Conservation (phyloP, 1,140 invertebrate genomes). For the Drosophila nasuta region DNA sequence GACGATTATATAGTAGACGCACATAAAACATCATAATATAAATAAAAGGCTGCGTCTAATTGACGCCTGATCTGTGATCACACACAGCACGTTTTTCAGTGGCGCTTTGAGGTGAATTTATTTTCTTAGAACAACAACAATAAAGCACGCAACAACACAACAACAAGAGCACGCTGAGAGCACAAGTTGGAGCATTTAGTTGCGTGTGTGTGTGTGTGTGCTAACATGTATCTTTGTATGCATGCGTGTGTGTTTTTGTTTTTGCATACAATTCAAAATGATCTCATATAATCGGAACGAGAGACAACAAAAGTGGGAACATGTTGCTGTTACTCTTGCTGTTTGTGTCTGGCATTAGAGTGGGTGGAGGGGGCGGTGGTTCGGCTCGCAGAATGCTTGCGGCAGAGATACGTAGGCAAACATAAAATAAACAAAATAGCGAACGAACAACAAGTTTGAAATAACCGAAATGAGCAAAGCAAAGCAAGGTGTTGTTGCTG, state of each 20-base stretch:
- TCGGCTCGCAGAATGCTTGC: conserved; percentile 64
- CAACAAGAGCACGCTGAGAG: conserved; percentile 32
- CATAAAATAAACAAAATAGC: conserved; percentile 78
- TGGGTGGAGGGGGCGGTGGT: conserved; percentile 43
- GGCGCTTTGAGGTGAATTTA: conserved; percentile 50
- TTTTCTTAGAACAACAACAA: conserved; percentile 40
- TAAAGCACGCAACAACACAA: conserved; percentile 23
- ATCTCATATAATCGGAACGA: conserved; percentile 71
- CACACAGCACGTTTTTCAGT: conserved; percentile 58
- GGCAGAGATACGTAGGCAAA: conserved; percentile 58
- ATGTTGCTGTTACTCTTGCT: conserved; percentile 45
- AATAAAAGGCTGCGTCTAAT: conserved; percentile 77
- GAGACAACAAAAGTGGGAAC: conserved; percentile 61
- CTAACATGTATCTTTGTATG: not conserved
- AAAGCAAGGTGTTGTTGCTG: conserved; percentile 70
- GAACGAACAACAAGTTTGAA: conserved; percentile 67
- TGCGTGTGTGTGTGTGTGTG: not conserved
- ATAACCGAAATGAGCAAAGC: conserved; percentile 59
- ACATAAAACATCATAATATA: conserved; percentile 66
- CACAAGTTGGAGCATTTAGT: conserved; percentile 4
- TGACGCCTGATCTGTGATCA: conserved; percentile 68
- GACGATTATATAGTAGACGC: conserved; percentile 1
- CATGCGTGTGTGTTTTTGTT: conserved; percentile 54
- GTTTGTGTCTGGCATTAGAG: conserved; percentile 52
- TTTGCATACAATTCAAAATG: conserved; percentile 76